These are phyloP conservation scores for Macheiramphus alcinus DNA, from an alignment of 2,113 vertebrate genomes.

Conservation along the genomic window DNA sequence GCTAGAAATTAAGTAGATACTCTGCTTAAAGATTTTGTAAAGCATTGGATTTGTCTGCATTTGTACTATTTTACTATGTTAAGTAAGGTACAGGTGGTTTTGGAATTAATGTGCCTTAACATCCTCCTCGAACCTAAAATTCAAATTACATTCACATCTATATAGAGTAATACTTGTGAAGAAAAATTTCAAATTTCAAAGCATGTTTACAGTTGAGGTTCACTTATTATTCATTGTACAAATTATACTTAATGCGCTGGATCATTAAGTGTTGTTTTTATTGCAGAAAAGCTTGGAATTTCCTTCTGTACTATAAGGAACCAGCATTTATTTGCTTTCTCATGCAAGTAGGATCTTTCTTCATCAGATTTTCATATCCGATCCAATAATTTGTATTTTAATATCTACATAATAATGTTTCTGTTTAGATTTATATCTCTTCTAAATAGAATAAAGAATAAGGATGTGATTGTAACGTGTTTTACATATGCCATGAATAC, in stretches of 20 bases:
- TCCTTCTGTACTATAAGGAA: not conserved
- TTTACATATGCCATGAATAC: not conserved
- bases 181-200: not conserved
- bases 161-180: not conserved
- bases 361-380: not conserved
- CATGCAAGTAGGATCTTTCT: not conserved
- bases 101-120: not conserved
- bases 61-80: not conserved
- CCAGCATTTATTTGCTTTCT: not conserved
- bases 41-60: not conserved
- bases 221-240: not conserved
- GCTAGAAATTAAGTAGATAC: not conserved
- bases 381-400: slow-evolving; percentile 13
- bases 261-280: not conserved
- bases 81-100: not conserved
- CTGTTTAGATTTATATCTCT: slow-evolving; percentile 23
- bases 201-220: not conserved
- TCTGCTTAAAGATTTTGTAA: not conserved
- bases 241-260: not conserved
- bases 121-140: not conserved
- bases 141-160: not conserved
- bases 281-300: not conserved
- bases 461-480: not conserved
- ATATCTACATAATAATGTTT: not conserved
- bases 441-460: not conserved